A percentile compares a stretch with the other conserved stretches of the same genome.
These are phyloP conservation scores for Elachura formosa DNA, from an alignment of 2,113 vertebrate species.

Conservation along the genomic window DNA sequence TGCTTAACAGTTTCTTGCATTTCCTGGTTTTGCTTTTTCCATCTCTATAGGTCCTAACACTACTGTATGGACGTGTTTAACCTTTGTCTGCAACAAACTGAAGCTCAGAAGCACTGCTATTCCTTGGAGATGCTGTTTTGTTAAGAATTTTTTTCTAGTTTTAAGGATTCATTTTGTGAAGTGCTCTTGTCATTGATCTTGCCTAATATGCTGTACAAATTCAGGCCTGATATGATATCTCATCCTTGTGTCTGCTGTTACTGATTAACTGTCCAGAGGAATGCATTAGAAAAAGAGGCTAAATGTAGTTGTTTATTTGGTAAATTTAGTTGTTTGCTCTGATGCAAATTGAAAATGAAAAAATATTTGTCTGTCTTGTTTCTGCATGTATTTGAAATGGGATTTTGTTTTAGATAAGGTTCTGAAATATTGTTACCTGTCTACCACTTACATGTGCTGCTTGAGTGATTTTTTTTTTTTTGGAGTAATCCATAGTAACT, in stretches of 20 bases:
- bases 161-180: neutral
- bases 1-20: neutral
- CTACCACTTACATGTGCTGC: neutral
- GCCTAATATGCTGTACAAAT: neutral
- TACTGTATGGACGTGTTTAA: neutral
- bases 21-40: neutral
- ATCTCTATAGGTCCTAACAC: neutral
- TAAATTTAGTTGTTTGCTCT: neutral
- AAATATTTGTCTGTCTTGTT: neutral
- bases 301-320: neutral
- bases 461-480: neutral
- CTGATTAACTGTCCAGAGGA: neutral
- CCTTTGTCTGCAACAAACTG: neutral
- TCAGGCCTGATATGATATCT: neutral
- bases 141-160: neutral
- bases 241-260: neutral
- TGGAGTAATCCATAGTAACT: neutral
- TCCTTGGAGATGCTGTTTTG: neutral
- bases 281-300: neutral
- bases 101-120: neutral
- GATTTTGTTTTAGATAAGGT: neutral
- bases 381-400: neutral
- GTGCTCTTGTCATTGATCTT: neutral
- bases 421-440: neutral
- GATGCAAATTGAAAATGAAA: neutral